Evolutionary conservation across 2,113 vertebrate species (phyloP).

Genomic region (Clinocottus analis): DNA sequence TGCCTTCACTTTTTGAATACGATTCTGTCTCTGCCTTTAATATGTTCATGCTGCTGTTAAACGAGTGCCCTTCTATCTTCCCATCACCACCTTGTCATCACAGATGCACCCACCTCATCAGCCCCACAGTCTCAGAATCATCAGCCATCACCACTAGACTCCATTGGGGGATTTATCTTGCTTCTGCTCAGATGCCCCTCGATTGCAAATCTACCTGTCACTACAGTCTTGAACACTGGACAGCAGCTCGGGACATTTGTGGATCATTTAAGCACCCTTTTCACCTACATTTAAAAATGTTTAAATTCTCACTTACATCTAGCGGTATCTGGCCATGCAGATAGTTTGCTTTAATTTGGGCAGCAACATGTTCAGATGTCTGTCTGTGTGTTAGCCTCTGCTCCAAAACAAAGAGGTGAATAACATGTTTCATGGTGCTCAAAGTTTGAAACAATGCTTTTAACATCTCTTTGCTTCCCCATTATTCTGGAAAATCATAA

Average conservation of each 20-base stretch:
- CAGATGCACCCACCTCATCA: background rate
- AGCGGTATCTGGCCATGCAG: background rate
- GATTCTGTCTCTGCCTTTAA: background rate
- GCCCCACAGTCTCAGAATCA: background rate
- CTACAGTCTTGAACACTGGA: background rate
- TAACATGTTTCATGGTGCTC: background rate
- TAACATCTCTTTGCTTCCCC: background rate
- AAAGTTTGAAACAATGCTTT: background rate
- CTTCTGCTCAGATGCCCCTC: background rate
- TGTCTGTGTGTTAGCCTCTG: background rate
- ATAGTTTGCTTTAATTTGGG: background rate
- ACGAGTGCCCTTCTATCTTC: background rate
- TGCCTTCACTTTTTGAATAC: background rate
- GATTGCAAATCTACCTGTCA: background rate
- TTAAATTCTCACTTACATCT: background rate
- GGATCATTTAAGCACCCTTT: background rate
- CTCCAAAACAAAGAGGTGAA: background rate
- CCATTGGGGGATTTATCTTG: background rate
- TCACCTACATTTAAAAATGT: background rate
- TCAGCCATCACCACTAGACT: background rate
- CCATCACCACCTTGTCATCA: background rate
- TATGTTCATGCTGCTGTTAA: background rate
- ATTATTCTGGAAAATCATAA: background rate
- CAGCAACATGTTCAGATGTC: background rate
- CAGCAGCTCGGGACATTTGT: background rate